phyloP scores from a whole-genome alignment of 2,888 invertebrate species.

The Mimas tiliae region DNA sequence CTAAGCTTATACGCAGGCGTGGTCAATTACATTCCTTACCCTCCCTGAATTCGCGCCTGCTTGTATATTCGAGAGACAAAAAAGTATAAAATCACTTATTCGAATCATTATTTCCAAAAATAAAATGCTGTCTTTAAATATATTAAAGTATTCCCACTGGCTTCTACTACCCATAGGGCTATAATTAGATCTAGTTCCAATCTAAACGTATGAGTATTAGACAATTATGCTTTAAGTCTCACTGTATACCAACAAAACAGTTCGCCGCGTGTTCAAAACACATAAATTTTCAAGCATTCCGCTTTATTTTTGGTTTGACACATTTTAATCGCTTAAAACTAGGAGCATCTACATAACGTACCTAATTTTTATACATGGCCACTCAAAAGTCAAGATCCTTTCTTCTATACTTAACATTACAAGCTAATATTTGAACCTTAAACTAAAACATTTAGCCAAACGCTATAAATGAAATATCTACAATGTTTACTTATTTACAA shows the following conservation, averaged over 20 bases:
- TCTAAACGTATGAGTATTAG: conserved; percentile 78
- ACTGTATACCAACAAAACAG: conserved; percentile 70
- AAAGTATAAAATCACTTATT: background rate
- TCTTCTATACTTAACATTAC: conserved; percentile 46
- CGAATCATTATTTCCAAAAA: conserved; percentile 28
- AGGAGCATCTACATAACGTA: conserved; percentile 62
- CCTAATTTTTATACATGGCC: conserved; percentile 72
- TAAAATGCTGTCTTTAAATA: conserved; percentile 40
- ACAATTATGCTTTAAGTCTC: conserved; percentile 65
- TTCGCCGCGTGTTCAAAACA: conserved; percentile 78
- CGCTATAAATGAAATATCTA: conserved; percentile 50
- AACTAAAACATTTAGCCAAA: conserved; percentile 46
- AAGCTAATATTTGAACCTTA: conserved; percentile 53
- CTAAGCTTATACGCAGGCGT: background rate
- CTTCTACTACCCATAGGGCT: conserved; percentile 15
- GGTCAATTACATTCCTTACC: background rate
- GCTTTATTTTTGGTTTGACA: conserved; percentile 84
- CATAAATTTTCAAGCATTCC: conserved; percentile 82
- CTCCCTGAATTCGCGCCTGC: background rate
- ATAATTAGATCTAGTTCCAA: conserved; percentile 22
- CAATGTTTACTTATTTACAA: conserved; percentile 65
- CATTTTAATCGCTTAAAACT: conserved; percentile 66
- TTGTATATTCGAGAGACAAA: background rate
- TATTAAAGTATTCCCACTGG: conserved; percentile 7
- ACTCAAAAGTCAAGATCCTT: conserved; percentile 66